Base-by-base conservation (phyloP, 2,113 vertebrate genomes). In the Ammodytes dubius region DNA sequence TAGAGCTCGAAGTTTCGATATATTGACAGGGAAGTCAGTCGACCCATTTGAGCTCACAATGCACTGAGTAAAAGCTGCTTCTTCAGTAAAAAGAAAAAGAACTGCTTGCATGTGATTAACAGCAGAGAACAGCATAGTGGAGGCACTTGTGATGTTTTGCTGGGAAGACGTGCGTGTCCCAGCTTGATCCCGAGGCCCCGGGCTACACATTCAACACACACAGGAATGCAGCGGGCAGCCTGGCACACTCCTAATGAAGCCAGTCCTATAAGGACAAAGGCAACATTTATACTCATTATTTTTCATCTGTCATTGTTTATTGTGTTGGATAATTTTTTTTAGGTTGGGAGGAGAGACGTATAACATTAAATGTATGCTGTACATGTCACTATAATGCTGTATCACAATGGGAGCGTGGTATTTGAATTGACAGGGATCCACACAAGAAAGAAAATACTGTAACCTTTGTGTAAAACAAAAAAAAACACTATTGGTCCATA, bases 191-290 rank as follows among this genome's bases (percentile, higher is more conserved):
- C n/a, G 37, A 60, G 43, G 78, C 87, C 81, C 45, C 80, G 0
- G 85, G 88, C 74, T 14, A 76, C 56, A 42, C 42, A 86, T 86
- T 86, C 76, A 74, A 4, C 70, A 35, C 69, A 2, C 43, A 4
- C 73, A 91, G 90, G 91, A 90, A 93, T 92, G 91, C 52, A 73
- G 71, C 64, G 12, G 49, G 12, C 27, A 35, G 50, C 59, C 67
- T 54, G 39, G 45, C 43, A 52, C 58, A 57, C n/a, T 3, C 27
- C 27, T 6, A 46, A 43, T 74, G 45, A 69, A 46, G 19, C 15
- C 1, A 83, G 13, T 61, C 39, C 56, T 5, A n/a, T 37, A 40
- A 63, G 27, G 17, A 4, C 2, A 45, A 14, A 35, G 1, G 65
- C 4, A 42, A 74, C 2, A 13, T 39, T 66, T 19, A 27, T 14